Conservation (phyloP, 2,113 vertebrate genomes). For the Gambusia affinis region DNA sequence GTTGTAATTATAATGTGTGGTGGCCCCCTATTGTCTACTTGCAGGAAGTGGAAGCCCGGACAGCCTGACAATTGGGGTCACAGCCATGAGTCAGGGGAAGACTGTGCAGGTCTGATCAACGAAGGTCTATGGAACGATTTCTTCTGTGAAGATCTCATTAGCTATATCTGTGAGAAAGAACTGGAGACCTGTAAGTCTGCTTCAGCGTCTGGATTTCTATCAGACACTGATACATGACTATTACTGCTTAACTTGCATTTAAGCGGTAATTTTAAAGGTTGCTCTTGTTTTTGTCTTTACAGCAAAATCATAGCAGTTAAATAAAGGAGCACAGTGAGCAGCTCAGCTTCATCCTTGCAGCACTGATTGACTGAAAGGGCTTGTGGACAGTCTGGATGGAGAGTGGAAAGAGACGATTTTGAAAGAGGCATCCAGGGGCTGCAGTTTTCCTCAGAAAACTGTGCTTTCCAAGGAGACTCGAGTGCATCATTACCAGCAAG, state of each 20-base stretch:
- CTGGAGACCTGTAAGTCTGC: constrained; percentile 73
- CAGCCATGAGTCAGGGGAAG: constrained; percentile 85
- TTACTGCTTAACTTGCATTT: background rate
- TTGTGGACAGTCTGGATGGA: constrained; percentile 49
- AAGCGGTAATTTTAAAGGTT: background rate
- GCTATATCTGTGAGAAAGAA: constrained; percentile 91
- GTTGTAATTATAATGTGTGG: constrained; percentile 30
- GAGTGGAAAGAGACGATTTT: constrained; percentile 57
- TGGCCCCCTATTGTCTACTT: constrained; percentile 74
- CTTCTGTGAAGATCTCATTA: constrained; percentile 89
- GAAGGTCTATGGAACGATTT: constrained; percentile 94
- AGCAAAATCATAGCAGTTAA: constrained; percentile 62
- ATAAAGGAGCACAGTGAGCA: constrained; percentile 56
- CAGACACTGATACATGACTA: too few relatives aligned
- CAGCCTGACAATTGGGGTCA: constrained; percentile 95
- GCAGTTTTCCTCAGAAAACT: constrained; percentile 15
- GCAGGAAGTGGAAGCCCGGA: constrained; percentile 91
- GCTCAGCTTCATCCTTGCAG: constrained; percentile 57
- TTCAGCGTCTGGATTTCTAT: background rate
- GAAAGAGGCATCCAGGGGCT: constrained; percentile 30
- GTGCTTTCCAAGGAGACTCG: constrained; percentile 53
- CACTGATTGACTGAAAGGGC: constrained; percentile 35
- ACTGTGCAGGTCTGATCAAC: constrained; percentile 88
- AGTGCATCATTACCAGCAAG: constrained; percentile 54
- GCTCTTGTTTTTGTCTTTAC: constrained; percentile 9